A percentile compares a stretch with the other conserved stretches of the same genome.
These are phyloP conservation scores for Aurelia sp. DNA, from an alignment of 30 jellyfish, hydroid and myxozoan genomes.

Conservation along the genomic window DNA sequence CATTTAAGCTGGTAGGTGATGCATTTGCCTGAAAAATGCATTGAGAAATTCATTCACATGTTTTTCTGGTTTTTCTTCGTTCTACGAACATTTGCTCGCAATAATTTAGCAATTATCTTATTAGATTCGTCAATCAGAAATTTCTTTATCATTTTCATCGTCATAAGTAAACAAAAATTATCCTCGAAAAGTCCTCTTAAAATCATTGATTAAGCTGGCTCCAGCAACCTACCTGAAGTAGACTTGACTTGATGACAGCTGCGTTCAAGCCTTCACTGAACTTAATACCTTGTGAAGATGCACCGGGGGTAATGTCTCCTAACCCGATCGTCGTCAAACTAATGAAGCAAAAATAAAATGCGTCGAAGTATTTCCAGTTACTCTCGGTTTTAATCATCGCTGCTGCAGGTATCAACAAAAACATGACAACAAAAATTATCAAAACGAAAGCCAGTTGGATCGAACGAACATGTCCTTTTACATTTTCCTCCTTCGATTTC, in stretches of 20 bases:
- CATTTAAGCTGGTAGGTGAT: no score
- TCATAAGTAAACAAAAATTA: neutral
- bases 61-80: no score
- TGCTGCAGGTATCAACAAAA: conserved; percentile 79
- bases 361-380: conserved; percentile 58
- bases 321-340: conserved; percentile 78
- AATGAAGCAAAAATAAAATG: conserved; percentile 73
- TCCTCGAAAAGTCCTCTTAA: neutral
- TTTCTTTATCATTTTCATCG: no score
- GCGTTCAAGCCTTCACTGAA: conserved; percentile 5
- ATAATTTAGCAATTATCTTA: no score
- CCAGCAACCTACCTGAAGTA: conserved; percentile 52
- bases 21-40: no score
- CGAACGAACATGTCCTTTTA: conserved; percentile 64
- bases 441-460: conserved; percentile 62
- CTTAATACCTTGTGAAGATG: conserved; percentile 48
- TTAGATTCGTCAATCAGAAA: no score
- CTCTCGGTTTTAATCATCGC: conserved; percentile 45
- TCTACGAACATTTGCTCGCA: no score
- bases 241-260: conserved; percentile 5
- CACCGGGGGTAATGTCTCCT: conserved; percentile 77
- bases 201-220: neutral
- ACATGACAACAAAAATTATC: conserved; percentile 23
- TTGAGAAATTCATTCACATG: no score
- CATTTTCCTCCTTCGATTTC: conserved; percentile 40